Evolutionary conservation across 2,888 invertebrate genomes (phyloP), one percentile per base, ranked within the genome.

Genomic region (Branchinecta sandiegonensis): DNA sequence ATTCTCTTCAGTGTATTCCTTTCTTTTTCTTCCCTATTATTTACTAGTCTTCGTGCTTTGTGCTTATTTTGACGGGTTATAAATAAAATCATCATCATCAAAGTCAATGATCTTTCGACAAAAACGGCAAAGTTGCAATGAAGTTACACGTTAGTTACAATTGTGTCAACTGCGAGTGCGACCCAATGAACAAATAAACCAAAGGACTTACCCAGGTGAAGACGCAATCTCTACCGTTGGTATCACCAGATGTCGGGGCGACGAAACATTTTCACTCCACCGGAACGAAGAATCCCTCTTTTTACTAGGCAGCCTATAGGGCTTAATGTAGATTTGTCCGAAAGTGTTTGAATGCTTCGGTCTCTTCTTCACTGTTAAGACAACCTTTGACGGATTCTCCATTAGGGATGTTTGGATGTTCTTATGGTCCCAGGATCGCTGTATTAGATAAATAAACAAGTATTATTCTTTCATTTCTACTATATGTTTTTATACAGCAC

Each of bases 351-450:
- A 73, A 74, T 90, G 90, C 65, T 86, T 82, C 0, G 92, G 92
- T 13, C 90, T 80, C 75, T 90, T 88, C 77, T 92, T 91, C 65
- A 92, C 78, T 0, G 91, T 88, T 65, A 93, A 78, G 66, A 88
- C 82, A 66, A 90, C 85, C 77, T 90, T 89, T n/a, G 88, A 86
- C 14, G 88, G 84, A 70, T 87, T 87, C 73, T 86, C 85, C 72
- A 80, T 74, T 70, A 88, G 82, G 69, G 87, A 80, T 71, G 86
- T 83, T 73, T 88, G 81, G 46, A 91, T 85, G 72, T 87, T 87
- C 75, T 87, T 86, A 69, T 86, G 82, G 74, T 87, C 87, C 90
- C 91, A 92, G 2, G 90, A 90, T 71, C 90, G 84, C 85, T 86
- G 72, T 37, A 76, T 37, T 37, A 5, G 37, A 37, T 37, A 37